Percentiles rank a stretch among this genome's conserved stretches.
Evolutionary conservation across 2,797 vertebrate genomes (phyloP).

Genomic region (Labeo calbasu): DNA sequence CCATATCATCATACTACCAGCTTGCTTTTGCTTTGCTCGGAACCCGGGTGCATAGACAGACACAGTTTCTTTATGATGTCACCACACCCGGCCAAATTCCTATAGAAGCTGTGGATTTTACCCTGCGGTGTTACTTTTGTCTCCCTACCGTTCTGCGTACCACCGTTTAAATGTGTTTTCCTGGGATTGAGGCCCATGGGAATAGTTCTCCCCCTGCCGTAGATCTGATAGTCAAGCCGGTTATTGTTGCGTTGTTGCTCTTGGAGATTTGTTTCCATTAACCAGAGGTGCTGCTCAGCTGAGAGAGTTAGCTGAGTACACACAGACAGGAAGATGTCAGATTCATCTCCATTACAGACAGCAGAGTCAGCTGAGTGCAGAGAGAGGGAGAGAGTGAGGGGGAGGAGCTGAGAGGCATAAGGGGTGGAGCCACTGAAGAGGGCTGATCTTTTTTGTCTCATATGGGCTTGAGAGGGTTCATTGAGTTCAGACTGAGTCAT

Average conservation of each 20-base stretch:
- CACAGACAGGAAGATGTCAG: conserved; percentile 63
- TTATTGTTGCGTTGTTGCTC: conserved; percentile 39
- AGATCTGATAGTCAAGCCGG: conserved; percentile 42
- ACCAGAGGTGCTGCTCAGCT: conserved; percentile 45
- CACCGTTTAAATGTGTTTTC: conserved; percentile 30
- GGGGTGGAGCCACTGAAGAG: not conserved
- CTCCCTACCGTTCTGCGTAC: not conserved
- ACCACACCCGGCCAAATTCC: not conserved
- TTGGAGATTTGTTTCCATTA: conserved; percentile 41
- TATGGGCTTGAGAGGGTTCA: conserved; percentile 29
- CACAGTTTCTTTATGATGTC: conserved; percentile 18
- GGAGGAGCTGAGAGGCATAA: conserved; percentile 1
- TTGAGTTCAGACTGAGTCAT: conserved; percentile 50
- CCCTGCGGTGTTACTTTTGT: not conserved
- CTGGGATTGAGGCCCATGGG: conserved; percentile 25
- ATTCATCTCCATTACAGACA: conserved; percentile 52
- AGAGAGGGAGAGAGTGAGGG: not conserved
- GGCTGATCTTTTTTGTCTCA: conserved; percentile 3
- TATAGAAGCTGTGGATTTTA: conserved; percentile 15
- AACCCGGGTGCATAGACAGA: not conserved
- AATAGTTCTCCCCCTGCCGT: conserved; percentile 1
- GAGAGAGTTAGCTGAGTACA: conserved; percentile 53
- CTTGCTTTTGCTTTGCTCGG: not conserved
- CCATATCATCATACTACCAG: not conserved
- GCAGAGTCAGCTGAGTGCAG: conserved; percentile 59